Base-by-base conservation (phyloP, 2,888 invertebrate species). In the Clunio marinus region DNA sequence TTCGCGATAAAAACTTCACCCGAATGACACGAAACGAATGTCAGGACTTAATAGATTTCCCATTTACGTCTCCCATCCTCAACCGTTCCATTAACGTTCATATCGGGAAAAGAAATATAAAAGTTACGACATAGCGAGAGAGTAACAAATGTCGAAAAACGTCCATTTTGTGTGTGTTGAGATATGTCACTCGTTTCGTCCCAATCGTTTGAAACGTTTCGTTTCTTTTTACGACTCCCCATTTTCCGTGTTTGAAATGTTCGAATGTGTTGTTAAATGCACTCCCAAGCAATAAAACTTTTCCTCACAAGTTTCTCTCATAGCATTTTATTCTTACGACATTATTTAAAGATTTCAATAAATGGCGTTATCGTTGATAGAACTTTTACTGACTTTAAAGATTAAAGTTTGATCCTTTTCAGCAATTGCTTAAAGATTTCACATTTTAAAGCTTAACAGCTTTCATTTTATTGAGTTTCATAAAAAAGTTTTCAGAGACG, bases 231-330 rank as follows among this genome's bases (percentile, higher is more conserved):
- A 62, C 62, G 63, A 63, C 22, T 37, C 63, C 63, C 63, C 63
- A 46, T 46, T 63, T 45, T 20, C 37, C 28, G 46, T 17, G 51
- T 10, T 32, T 10, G 32, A n/a, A n/a, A 27, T 17, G 51, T 27
- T 46, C 20, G 46, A 63, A 63, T 63, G 63, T 63, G 63, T 46
- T 63, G 63, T 63, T 63, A 45, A 63, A 63, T 63, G 63, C 63
- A 63, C 63, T 63, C 63, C 63, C 20, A n/a, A 20, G 46, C 63
- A 46, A 63, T 63, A 63, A 63, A 63, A 46, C 17, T 63, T 25
- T 32, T 15, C 27, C 20, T 62, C 45, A 8, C 25, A 28, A 4
- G 32, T 10, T 7, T 32, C n/a, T 59, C 59, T 32, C 32, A 32
- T 59, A 59, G 28, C 17, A 25, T 20, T 7, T 59, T 59, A 17